phyloP scores from a whole-genome alignment of 2,113 vertebrate species.

The Labeo catla region DNA sequence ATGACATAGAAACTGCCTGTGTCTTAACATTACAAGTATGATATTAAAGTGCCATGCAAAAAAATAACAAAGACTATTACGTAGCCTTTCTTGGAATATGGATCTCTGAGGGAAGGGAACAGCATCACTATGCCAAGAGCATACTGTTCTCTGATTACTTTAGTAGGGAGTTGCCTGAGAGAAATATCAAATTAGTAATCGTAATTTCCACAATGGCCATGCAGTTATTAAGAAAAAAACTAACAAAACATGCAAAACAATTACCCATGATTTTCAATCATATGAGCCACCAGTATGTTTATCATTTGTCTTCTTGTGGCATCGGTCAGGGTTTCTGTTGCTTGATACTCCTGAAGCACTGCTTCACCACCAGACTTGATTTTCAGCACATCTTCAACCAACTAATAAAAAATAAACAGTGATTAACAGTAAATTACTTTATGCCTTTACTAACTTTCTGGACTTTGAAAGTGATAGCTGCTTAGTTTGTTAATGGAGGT shows the following conservation, averaged over 20 bases:
- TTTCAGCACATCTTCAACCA: conserved; percentile 42
- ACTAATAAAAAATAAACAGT: conserved; percentile 45
- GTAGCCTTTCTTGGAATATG: conserved; percentile 56
- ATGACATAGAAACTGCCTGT: background rate
- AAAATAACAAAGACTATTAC: conserved; percentile 39
- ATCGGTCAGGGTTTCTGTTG: conserved; percentile 45
- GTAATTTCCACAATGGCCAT: conserved; percentile 19
- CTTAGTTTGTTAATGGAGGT: too few species aligned
- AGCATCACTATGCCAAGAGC: conserved; percentile 54
- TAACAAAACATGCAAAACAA: too few species aligned
- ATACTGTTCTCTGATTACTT: conserved; percentile 52
- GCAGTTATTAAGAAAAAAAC: background rate
- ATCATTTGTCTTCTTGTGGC: conserved; percentile 50
- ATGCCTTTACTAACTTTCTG: too few species aligned
- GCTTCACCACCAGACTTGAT: conserved; percentile 47
- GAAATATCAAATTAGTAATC: conserved; percentile 4
- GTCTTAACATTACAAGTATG: conserved; percentile 26
- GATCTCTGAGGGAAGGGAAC: conserved; percentile 60
- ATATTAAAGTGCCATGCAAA: conserved; percentile 22
- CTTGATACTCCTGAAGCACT: conserved; percentile 52
- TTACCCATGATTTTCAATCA: conserved; percentile 29
- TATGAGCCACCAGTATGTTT: conserved; percentile 40
- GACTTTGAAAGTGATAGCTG: too few species aligned
- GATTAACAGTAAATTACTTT: too few species aligned
- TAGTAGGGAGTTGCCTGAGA: conserved; percentile 17